Evolutionary conservation across 2,113 vertebrate species (phyloP), one percentile per base, ranked within the genome.

Genomic region (Trogon surrucura): DNA sequence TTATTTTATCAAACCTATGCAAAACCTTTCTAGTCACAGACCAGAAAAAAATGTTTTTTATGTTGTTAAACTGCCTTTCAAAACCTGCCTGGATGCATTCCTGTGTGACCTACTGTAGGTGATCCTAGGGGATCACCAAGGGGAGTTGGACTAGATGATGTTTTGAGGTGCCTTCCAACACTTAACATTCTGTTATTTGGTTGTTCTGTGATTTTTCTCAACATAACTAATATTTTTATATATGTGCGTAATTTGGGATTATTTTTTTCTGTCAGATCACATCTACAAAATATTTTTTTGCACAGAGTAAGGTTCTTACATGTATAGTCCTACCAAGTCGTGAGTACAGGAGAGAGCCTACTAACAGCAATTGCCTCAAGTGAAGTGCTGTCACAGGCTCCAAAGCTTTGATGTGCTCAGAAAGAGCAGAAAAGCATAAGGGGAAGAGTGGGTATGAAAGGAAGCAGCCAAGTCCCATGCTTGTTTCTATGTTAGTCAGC

Each of bases 381-480:
- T 27, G 2, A 92, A 86, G 27, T 41, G 29, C 73, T 82, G 45
- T 75, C 66, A 89, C 29, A 85, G 72, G 72, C 61, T 91, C 61
- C 34, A 77, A 36, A 65, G 62, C 71, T 95, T 88, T 96, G 82
- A 91, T 88, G 67, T 41, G 13, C 50, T 92, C 62, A 65, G 78
- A 58, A 91, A 73, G 2, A 11, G 57, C 75, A 45, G 73, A 84
- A 41, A 94, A 85, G 48, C 47, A 47, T 62, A 84, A 89, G 62
- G 50, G 1, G 4, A 53, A 88, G 38, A 65, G 60, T 1, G 16
- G 41, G 30, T 70, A 65, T 62, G 41, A 85, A 88, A 89, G 41
- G 45, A 9, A 94, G 54, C 50, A 72, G 36, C 57, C 16, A 67
- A 85, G 62, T 87, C 58, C 27, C 74, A 32, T 0, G 0, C 70